Evolutionary conservation across 2,888 invertebrate species (phyloP).

Genomic region (Acheta domesticus): DNA sequence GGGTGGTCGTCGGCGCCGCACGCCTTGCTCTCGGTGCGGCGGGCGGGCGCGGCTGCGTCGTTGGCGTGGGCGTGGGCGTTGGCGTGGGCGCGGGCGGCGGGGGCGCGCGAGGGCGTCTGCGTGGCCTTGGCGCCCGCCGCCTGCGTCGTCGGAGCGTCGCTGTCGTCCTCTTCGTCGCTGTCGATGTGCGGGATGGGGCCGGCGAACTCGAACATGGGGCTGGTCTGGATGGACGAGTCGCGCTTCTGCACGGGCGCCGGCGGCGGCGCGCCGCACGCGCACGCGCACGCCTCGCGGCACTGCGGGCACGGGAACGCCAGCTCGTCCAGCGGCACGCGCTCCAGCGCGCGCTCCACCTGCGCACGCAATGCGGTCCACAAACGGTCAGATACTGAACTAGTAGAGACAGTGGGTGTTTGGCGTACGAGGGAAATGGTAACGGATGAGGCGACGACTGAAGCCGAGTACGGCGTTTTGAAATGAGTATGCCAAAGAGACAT

Average conservation of each 20-base stretch:
- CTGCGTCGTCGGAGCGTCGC: background rate
- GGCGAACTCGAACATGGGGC: constrained; percentile 62
- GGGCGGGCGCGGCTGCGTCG: background rate
- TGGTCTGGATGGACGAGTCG: constrained; percentile 51
- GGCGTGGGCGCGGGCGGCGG: background rate
- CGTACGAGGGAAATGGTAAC: too few relatives aligned
- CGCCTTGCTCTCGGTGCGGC: background rate
- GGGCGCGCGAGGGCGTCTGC: background rate
- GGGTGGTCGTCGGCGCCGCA: background rate
- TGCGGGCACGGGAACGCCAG: constrained; percentile 59
- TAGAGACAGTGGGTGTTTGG: too few relatives aligned
- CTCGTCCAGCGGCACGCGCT: constrained; percentile 63
- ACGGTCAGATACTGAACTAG: too few relatives aligned
- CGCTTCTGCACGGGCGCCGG: constrained; percentile 37
- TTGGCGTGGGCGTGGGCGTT: background rate
- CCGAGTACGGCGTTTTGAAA: too few relatives aligned
- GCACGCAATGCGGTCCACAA: too few relatives aligned
- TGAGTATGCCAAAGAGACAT: too few relatives aligned
- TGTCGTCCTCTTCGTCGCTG: constrained; percentile 65
- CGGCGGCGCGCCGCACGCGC: constrained; percentile 43
- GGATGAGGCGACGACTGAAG: too few relatives aligned
- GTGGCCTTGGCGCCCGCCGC: background rate
- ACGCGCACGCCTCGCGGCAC: constrained; percentile 46
- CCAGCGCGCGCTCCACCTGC: constrained; percentile 59
- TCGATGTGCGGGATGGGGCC: constrained; percentile 69